Base-by-base conservation (phyloP, 2,113 vertebrate species). In the Tenebrosternarchus preto region DNA sequence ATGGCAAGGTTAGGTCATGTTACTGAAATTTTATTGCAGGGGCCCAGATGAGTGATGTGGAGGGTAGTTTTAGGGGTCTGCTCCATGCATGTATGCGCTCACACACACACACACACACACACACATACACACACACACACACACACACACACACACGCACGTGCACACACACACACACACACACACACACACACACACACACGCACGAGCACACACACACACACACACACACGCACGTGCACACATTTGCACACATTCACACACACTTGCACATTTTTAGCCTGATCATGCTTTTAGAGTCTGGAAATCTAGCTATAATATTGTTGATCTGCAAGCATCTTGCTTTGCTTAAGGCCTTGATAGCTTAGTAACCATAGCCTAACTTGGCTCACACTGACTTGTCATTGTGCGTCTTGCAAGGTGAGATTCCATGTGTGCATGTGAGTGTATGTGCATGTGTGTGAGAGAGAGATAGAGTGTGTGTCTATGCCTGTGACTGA, bases 401-500 rank as follows among this genome's bases (percentile, higher is more conserved):
- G 64, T 80, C 73, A 77, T 84, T 77, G 82, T 66, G 78, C 80
- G 64, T 56, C 67, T 77, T 60, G 77, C 73, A 73, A 81, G 76
- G 82, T 79, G 73, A 82, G 64, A 70, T 80, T 84, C 71, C 29
- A 9, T 83, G 74, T 77, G 81, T 73, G 80, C 66, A 77, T 76
- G 83, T 50, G 56, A 71, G 50, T 78, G 57, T 59, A 66, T 78
- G 33, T 56, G 73, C 74, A 66, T 43, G 39, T 43, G 39, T 43
- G 39, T 8, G 39, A 43, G 39, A 43, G 39, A 43, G 6, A 43
- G 6, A 43, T 43, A 43, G 11, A 8, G 64, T 60, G 25, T n/a
- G 39, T 53, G 46, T 71, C 25, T 77, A 17, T 60, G n/a, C 33
- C 5, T 69, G 79, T 6, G 6, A 4, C 39, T 46, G 39, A 8